Percentiles rank a stretch among this genome's conserved stretches.
Evolutionary conservation across 2,888 invertebrate species (phyloP).

Genomic region (Isotomurus palustris): DNA sequence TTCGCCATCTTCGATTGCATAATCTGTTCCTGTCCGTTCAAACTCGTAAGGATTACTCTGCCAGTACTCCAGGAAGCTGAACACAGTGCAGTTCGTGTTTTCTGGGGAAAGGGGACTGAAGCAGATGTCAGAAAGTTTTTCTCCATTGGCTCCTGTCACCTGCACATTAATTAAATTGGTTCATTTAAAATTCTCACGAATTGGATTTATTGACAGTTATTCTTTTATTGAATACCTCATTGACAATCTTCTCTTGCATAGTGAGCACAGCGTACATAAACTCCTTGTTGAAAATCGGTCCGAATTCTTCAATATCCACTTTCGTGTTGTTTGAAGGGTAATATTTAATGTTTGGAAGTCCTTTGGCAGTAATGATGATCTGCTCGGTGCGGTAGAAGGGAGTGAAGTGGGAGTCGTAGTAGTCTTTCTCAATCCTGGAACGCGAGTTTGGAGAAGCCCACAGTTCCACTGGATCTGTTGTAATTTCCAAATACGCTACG

Average conservation of each 20-base stretch:
- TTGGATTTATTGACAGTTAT: too few relatives aligned
- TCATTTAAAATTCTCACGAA: too few relatives aligned
- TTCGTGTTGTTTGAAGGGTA: slow-evolving; percentile 59
- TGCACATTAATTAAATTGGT: too few relatives aligned
- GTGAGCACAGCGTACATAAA: slow-evolving; percentile 70
- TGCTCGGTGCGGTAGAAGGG: slow-evolving; percentile 92
- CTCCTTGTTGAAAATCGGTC: slow-evolving; percentile 77
- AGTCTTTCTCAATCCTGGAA: slow-evolving; percentile 79
- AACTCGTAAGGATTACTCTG: slow-evolving; percentile 64
- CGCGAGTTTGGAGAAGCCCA: slow-evolving; percentile 90
- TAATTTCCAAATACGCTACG: slow-evolving; percentile 68
- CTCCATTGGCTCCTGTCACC: slow-evolving; percentile 32
- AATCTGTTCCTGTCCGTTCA: slow-evolving; percentile 5
- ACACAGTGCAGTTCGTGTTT: slow-evolving; percentile 72
- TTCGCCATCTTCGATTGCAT: not conserved
- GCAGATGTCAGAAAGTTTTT: slow-evolving; percentile 73
- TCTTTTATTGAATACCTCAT: slow-evolving; percentile 48
- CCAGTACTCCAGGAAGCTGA: slow-evolving; percentile 90
- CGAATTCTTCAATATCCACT: slow-evolving; percentile 62
- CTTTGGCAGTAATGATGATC: slow-evolving; percentile 64
- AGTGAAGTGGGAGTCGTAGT: slow-evolving; percentile 87
- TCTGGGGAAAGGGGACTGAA: slow-evolving; percentile 78
- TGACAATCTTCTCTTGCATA: slow-evolving; percentile 65
- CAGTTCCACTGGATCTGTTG: slow-evolving; percentile 91
- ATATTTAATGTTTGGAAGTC: slow-evolving; percentile 45